Base-by-base conservation (phyloP, 2,797 vertebrate species). In the Mormyrus hasselquistii region DNA sequence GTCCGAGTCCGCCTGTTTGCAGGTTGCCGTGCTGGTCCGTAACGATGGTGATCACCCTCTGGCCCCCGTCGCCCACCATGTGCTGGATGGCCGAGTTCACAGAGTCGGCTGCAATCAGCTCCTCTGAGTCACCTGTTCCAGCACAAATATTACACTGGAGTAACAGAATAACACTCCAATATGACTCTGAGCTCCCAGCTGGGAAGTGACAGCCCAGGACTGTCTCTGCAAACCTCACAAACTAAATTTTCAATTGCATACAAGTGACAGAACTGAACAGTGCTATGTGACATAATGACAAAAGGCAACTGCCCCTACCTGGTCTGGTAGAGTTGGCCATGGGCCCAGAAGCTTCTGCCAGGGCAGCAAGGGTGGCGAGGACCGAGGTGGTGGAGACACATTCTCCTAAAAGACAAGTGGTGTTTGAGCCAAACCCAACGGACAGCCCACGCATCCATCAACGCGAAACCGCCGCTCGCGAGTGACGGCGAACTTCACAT, bases 21-120 rank as follows among this genome's bases (percentile, higher is more conserved):
- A 98, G 94, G 92, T 94, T 95, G 57, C 96, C 94, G 3, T 98
- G 95, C 87, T 97, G 95, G 65, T 98, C 97, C 0, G 97, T 97
- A 55, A 98, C 95, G 79, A 98, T 97, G 89, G 98, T 96, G 91
- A 98, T 97, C 91, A 98, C 95, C 47, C 95, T 95, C 93, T 98
- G 97, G 89, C 96, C 96, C 6, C 94, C 91, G 10, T 97, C 94
- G 6, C 96, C 96, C n/a, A 96, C 94, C 0, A 94, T 94, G 0
- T 96, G 96, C 89, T 96, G 96, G 85, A 97, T 92, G 89, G 96
- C 96, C 0, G 96, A 92, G 34, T 95, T 95, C 34, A 96, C 90
- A 0, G 96, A 91, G 22, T 92, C 95, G 50, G 95, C 95, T 0
- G 96, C 96, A 89, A 92, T 92, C 0, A 91, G 92, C 86, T 98